Evolutionary conservation across 2,113 vertebrate species (phyloP).

Genomic region (Paradoxurus hermaphroditus): DNA sequence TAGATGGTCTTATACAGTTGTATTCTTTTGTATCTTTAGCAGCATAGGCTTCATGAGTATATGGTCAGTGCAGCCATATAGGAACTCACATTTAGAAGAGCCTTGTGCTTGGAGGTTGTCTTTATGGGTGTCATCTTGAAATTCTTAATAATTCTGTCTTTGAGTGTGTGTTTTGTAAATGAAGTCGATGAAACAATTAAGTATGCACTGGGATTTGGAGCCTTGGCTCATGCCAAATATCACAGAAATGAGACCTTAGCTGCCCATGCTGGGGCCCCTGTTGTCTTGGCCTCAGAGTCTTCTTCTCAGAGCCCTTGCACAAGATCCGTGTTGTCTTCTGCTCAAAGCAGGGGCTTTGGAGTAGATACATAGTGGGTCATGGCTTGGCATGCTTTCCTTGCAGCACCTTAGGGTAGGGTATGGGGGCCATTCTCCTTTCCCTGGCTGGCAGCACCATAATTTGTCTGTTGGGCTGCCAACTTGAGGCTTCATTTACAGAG

Average conservation of each 20-base stretch:
- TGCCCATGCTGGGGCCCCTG: neutral
- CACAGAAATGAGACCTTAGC: neutral
- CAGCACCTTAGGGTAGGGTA: neutral
- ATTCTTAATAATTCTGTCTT: neutral
- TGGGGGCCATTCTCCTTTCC: neutral
- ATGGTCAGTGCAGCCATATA: neutral
- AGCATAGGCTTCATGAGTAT: neutral
- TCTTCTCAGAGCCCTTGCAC: neutral
- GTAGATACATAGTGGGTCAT: neutral
- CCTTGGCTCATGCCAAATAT: neutral
- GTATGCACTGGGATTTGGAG: neutral
- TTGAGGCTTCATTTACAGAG: neutral
- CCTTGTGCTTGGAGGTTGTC: neutral
- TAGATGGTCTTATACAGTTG: neutral
- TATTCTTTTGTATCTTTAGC: neutral
- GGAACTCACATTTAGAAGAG: neutral
- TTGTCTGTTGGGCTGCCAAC: neutral
- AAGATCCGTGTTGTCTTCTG: neutral
- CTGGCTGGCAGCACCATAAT: neutral
- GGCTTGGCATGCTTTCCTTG: neutral
- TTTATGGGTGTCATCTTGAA: neutral
- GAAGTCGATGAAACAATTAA: neutral
- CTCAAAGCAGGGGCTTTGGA: too few relatives aligned
- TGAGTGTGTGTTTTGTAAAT: neutral
- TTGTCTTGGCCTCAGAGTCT: neutral